Percentiles rank a stretch among this genome's conserved stretches.
phyloP scores from a whole-genome alignment of 2,797 vertebrate genomes.

The Antrozous pallidus region DNA sequence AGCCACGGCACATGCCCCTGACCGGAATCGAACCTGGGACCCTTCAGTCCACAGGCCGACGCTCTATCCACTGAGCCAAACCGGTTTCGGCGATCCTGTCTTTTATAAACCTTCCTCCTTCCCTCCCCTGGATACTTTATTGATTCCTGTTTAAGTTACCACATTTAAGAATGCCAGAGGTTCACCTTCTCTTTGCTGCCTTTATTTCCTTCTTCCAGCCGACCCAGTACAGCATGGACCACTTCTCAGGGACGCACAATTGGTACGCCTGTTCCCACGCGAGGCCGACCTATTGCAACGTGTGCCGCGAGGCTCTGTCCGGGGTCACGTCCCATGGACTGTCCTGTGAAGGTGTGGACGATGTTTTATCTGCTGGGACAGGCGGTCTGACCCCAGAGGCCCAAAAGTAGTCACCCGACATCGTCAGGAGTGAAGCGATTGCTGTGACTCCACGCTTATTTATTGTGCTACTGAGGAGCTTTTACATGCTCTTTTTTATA shows the following conservation, averaged over 20 bases:
- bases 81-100: neutral
- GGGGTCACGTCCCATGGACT: constrained; percentile 97
- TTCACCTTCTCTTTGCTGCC: neutral
- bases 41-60: too few relatives aligned
- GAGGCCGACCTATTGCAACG: constrained; percentile 96
- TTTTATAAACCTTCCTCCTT: neutral
- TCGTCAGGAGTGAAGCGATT: neutral
- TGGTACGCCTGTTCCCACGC: constrained; percentile 98
- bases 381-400: neutral
- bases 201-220: constrained; percentile 81
- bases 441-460: neutral
- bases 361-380: neutral
- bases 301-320: constrained; percentile 93
- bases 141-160: neutral
- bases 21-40: too few relatives aligned
- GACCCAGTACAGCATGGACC: constrained; percentile 97
- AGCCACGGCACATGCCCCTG: too few relatives aligned
- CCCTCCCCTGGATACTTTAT: neutral
- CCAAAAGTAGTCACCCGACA: neutral
- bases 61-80: too few relatives aligned
- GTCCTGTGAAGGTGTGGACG: constrained; percentile 92
- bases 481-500: too few relatives aligned
- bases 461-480: neutral
- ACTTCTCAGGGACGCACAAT: constrained; percentile 98
- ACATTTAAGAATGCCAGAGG: neutral